Evolutionary conservation across 2,797 vertebrate genomes (phyloP).

Genomic region (Ctenochaetus hawaiiensis): DNA sequence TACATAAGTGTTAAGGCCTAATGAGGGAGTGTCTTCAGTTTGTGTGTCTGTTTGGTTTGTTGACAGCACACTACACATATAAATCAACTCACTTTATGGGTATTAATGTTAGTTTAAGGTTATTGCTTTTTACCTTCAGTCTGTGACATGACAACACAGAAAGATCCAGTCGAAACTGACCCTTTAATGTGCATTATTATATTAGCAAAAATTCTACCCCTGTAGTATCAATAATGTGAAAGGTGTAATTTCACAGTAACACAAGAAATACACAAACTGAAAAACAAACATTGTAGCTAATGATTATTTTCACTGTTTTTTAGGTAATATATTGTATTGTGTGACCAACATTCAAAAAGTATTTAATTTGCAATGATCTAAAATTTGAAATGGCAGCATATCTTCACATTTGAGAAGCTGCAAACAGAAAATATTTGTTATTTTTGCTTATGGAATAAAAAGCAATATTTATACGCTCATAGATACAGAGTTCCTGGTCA

Average conservation of each 20-base stretch:
- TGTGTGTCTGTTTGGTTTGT: not conserved
- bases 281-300: not conserved
- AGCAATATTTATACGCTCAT: too few species aligned
- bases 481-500: too few species aligned
- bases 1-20: not conserved
- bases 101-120: too few species aligned
- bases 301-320: not conserved
- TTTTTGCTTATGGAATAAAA: not conserved
- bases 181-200: not conserved
- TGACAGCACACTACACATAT: not conserved
- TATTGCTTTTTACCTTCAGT: not conserved
- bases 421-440: not conserved
- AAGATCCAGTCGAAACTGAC: not conserved
- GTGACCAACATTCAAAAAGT: not conserved
- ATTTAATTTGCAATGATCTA: not conserved
- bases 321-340: not conserved
- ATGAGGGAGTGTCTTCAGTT: not conserved
- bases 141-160: not conserved
- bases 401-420: not conserved
- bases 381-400: not conserved
- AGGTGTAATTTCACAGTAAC: not conserved
- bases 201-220: not conserved
- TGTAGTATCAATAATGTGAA: not conserved
- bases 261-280: not conserved
- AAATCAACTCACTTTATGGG: not conserved